phyloP scores from a whole-genome alignment of 2,797 vertebrate species.

The Fundulus diaphanus region DNA sequence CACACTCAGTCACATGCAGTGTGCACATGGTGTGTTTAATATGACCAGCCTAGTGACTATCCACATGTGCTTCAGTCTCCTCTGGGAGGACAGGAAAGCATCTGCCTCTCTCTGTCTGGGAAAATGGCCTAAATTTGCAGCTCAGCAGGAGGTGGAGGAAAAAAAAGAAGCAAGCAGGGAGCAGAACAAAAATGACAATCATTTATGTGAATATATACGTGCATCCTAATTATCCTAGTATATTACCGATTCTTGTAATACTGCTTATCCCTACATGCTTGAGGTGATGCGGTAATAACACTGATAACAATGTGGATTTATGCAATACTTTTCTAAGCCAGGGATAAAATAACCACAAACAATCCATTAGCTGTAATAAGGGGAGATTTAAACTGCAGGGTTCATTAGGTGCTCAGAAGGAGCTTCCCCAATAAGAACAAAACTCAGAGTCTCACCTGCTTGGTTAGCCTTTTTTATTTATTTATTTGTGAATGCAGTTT shows the following conservation, averaged over 20 bases:
- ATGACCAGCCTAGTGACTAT: slow-evolving; percentile 76
- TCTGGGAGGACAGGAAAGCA: slow-evolving; percentile 79
- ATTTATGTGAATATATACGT: slow-evolving; percentile 40
- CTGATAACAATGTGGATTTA: slow-evolving; percentile 41
- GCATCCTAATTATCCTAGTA: slow-evolving; percentile 25
- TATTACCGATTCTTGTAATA: slow-evolving; percentile 28
- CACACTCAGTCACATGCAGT: slow-evolving; percentile 66
- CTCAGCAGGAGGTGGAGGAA: slow-evolving; percentile 38
- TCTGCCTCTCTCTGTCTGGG: slow-evolving; percentile 76
- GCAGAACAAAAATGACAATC: slow-evolving; percentile 26
- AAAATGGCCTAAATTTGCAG: slow-evolving; percentile 68
- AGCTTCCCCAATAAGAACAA: slow-evolving; percentile 31
- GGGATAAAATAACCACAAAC: slow-evolving; percentile 48
- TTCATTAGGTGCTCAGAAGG: slow-evolving; percentile 56
- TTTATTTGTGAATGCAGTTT: slow-evolving; percentile 27
- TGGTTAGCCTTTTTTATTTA: slow-evolving; percentile 39
- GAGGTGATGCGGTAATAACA: slow-evolving; percentile 44
- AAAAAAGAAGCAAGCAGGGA: slow-evolving; percentile 18
- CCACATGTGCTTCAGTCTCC: slow-evolving; percentile 76
- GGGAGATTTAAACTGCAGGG: slow-evolving; percentile 34
- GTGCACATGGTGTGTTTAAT: slow-evolving; percentile 84
- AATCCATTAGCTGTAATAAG: slow-evolving; percentile 61
- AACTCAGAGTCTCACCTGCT: slow-evolving; percentile 42
- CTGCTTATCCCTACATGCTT: slow-evolving; percentile 39
- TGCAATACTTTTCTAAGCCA: slow-evolving; percentile 25